phyloP scores from a whole-genome alignment of 2,797 vertebrate genomes.

The Atherinosoma microstoma region DNA sequence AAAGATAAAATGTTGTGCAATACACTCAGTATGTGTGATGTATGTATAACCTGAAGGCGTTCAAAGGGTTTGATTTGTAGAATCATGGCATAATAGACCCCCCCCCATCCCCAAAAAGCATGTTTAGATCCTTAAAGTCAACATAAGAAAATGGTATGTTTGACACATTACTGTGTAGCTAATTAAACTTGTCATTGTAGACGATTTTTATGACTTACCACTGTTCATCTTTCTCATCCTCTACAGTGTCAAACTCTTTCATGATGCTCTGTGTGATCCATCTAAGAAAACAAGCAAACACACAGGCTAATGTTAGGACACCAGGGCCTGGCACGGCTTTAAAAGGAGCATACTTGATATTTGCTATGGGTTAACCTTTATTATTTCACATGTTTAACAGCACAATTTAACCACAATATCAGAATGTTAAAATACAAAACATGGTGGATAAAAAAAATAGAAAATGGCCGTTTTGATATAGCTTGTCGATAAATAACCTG shows the following conservation, averaged over 20 bases:
- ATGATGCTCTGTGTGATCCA: conserved; percentile 84
- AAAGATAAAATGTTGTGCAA: conserved; percentile 3
- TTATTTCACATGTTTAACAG: not conserved
- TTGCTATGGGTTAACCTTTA: not conserved
- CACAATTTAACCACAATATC: not conserved
- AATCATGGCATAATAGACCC: not conserved
- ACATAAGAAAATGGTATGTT: too few relatives aligned
- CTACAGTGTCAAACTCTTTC: conserved; percentile 89
- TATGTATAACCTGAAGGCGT: not conserved
- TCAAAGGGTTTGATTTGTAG: too few relatives aligned
- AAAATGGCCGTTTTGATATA: accelerated
- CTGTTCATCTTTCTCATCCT: conserved; percentile 78
- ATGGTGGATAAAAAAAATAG: not conserved
- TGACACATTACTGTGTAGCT: not conserved
- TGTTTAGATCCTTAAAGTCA: too few relatives aligned
- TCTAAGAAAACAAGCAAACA: conserved; percentile 60
- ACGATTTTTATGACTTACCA: conserved; percentile 71
- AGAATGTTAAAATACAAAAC: not conserved
- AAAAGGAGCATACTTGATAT: not conserved
- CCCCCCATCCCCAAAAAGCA: not conserved
- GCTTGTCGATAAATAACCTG: conserved; percentile 14
- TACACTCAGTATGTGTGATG: not conserved
- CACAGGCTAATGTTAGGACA: not conserved
- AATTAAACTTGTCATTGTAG: too few relatives aligned
- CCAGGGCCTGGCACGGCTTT: not conserved